Evolutionary conservation across 2,888 invertebrate genomes (phyloP).

Genomic region (Ormyrus labotus): DNA sequence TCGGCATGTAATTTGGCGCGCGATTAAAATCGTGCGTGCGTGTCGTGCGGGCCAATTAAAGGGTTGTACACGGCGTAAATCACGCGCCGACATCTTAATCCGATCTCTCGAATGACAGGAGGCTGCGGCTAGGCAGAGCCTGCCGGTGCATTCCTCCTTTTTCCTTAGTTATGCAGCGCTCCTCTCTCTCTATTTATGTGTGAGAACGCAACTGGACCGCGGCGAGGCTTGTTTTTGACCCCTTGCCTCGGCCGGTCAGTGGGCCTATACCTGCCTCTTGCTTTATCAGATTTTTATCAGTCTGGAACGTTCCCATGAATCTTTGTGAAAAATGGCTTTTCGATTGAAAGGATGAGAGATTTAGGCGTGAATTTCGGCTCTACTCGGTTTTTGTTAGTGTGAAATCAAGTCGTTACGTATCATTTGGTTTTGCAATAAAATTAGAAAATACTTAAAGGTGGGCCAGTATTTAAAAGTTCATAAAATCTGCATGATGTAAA

Average conservation of each 20-base stretch:
- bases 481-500: too few relatives aligned
- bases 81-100: conserved; percentile 53
- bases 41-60: conserved; percentile 49
- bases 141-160: background rate
- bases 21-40: conserved; percentile 38
- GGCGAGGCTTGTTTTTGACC: background rate
- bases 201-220: background rate
- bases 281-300: conserved; percentile 15
- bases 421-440: too few relatives aligned
- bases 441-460: too few relatives aligned
- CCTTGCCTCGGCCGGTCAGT: background rate
- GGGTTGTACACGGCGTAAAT: conserved; percentile 48
- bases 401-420: too few relatives aligned
- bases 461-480: too few relatives aligned
- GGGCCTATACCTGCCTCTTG: too few relatives aligned
- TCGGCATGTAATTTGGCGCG: conserved; percentile 22
- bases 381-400: too few relatives aligned
- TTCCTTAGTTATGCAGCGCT: conserved; percentile 25
- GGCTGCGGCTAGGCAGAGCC: background rate
- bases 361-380: too few relatives aligned
- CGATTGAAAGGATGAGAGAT: too few relatives aligned
- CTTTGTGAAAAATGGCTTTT: too few relatives aligned
- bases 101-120: conserved; percentile 49
- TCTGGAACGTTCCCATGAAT: background rate
- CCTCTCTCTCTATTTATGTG: background rate